Evolutionary conservation across 1,140 invertebrate genomes (phyloP).

Genomic region (Heliconius himera): DNA sequence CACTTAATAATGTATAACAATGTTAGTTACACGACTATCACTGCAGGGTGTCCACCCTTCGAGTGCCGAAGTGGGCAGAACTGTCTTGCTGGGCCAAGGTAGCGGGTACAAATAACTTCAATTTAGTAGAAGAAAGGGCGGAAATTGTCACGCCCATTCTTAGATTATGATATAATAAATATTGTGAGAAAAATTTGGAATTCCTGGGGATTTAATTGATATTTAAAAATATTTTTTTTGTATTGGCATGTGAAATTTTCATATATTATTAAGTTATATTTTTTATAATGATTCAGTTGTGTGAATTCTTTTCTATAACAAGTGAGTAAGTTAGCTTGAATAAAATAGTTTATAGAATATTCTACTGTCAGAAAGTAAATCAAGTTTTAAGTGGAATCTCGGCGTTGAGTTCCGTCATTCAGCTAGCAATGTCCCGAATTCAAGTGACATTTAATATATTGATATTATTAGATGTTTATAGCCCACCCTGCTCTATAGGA

Average conservation of each 20-base stretch:
- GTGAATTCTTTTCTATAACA: background rate
- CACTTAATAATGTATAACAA: slow-evolving; percentile 54
- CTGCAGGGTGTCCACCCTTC: slow-evolving; percentile 48
- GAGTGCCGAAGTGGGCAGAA: background rate
- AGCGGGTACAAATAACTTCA: slow-evolving; percentile 3
- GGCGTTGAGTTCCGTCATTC: background rate
- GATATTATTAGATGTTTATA: too few relatives aligned
- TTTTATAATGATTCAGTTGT: background rate
- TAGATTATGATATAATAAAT: slow-evolving; percentile 28
- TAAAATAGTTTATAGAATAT: background rate
- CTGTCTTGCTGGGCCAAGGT: slow-evolving; percentile 19
- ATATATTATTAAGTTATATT: background rate
- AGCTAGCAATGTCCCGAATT: too few relatives aligned
- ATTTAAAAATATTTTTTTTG: background rate
- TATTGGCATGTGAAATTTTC: background rate
- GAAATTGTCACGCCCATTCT: slow-evolving; percentile 37
- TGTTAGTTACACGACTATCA: slow-evolving; percentile 41
- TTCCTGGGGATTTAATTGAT: slow-evolving; percentile 1
- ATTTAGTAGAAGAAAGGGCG: slow-evolving; percentile 61
- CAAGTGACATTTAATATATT: too few relatives aligned
- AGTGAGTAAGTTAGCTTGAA: background rate
- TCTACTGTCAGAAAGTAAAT: background rate
- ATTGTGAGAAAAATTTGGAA: slow-evolving; percentile 28
- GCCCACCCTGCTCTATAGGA: too few relatives aligned
- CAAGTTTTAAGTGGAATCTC: background rate